Evolutionary conservation across 92 coral and sea anemone genomes (phyloP).

Genomic region (Metridium senile): DNA sequence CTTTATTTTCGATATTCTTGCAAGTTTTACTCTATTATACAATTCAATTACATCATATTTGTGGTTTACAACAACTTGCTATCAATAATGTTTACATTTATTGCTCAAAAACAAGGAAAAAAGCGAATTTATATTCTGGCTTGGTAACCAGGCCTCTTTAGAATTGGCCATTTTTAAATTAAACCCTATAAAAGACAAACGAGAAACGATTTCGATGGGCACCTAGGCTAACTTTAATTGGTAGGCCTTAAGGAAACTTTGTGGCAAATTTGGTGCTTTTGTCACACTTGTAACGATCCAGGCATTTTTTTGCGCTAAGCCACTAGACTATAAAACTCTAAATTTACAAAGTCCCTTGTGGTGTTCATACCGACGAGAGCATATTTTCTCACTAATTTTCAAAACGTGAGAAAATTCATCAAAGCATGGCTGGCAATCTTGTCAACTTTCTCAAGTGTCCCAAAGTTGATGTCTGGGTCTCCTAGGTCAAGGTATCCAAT

Average conservation of each 20-base stretch:
- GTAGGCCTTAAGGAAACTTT: background rate
- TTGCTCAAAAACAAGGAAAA: background rate
- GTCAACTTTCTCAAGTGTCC: slow-evolving; percentile 39
- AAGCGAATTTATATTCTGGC: background rate
- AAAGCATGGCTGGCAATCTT: slow-evolving; percentile 46
- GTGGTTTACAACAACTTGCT: background rate
- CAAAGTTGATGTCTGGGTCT: slow-evolving; percentile 47
- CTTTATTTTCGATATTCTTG: too few relatives aligned
- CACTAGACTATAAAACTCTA: background rate
- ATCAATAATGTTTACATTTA: background rate
- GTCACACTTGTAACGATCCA: background rate
- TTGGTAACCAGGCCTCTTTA: background rate
- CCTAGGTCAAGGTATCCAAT: slow-evolving; percentile 31
- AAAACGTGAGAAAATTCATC: background rate
- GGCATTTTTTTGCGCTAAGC: background rate
- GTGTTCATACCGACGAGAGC: too few relatives aligned
- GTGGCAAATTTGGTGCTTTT: too few relatives aligned
- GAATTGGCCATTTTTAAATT: background rate
- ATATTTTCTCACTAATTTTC: too few relatives aligned
- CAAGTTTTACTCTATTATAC: too few relatives aligned
- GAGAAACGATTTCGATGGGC: background rate
- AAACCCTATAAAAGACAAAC: background rate
- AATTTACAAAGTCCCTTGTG: too few relatives aligned
- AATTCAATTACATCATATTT: too few relatives aligned
- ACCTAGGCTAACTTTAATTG: slow-evolving; percentile 4